Conservation (phyloP, 2,888 invertebrate genomes). For the Mamestra brassicae region DNA sequence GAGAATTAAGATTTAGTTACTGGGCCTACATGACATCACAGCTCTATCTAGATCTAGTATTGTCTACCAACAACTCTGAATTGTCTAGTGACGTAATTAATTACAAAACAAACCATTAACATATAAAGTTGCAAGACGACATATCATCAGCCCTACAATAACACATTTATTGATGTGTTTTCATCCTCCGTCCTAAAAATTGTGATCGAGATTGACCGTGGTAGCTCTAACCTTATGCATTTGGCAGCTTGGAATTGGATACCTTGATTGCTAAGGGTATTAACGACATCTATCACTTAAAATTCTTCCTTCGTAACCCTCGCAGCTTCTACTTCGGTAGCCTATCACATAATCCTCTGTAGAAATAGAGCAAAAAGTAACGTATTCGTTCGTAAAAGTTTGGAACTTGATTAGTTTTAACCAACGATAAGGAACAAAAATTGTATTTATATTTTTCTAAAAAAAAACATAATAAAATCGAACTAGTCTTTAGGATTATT, state of each 20-base stretch:
- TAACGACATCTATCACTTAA: not conserved
- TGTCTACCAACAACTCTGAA: not conserved
- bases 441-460: slow-evolving; percentile 63
- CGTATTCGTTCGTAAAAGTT: slow-evolving; percentile 21
- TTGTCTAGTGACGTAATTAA: too few relatives aligned
- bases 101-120: not conserved
- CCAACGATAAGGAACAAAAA: slow-evolving; percentile 21
- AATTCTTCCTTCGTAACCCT: not conserved
- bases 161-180: too few relatives aligned
- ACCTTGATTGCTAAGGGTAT: not conserved
- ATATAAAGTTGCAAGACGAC: not conserved
- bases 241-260: not conserved
- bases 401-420: slow-evolving; percentile 35
- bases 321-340: not conserved
- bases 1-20: not conserved
- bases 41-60: not conserved
- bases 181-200: not conserved
- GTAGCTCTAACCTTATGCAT: not conserved
- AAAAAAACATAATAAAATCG: slow-evolving; percentile 61
- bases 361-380: slow-evolving; percentile 7
- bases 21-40: too few relatives aligned
- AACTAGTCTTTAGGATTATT: slow-evolving; percentile 66
- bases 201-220: slow-evolving; percentile 23
- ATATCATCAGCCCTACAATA: not conserved
- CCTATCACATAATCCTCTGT: not conserved